A percentile compares a stretch with the other conserved stretches of the same genome.
Evolutionary conservation across 2,888 invertebrate species (phyloP).

Genomic region (Pristionchus arcanus): DNA sequence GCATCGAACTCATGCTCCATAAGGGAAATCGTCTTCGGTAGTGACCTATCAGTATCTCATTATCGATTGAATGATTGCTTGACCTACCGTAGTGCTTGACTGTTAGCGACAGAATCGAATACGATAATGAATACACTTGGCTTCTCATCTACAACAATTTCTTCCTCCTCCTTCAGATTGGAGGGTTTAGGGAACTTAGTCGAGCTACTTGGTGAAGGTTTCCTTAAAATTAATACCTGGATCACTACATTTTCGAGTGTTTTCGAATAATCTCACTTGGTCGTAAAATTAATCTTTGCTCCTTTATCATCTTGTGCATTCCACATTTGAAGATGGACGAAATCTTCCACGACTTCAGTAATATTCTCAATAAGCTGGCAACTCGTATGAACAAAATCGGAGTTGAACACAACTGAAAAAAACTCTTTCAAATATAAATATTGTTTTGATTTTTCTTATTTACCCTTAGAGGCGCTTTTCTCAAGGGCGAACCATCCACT

Average conservation of each 20-base stretch:
- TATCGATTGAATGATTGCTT: not conserved
- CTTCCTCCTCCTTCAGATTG: not conserved
- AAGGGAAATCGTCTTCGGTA: conserved; percentile 50
- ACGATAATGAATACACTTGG: conserved; percentile 54
- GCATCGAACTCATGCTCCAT: conserved; percentile 52
- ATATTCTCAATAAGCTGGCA: not conserved
- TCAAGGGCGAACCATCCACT: conserved; percentile 37
- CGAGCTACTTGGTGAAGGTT: not conserved
- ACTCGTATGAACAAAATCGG: conserved; percentile 51
- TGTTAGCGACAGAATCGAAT: conserved; percentile 51
- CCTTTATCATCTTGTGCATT: conserved; percentile 29
- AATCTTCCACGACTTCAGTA: conserved; percentile 11
- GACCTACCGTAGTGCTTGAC: conserved; percentile 46
- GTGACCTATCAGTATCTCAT: not conserved
- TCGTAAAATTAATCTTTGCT: not conserved
- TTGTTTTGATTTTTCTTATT: not conserved
- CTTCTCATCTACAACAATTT: not conserved
- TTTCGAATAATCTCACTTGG: not conserved
- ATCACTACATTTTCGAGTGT: not conserved
- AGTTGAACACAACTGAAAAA: conserved; percentile 29
- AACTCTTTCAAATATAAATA: not conserved
- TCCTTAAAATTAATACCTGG: not conserved
- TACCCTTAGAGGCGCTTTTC: not conserved
- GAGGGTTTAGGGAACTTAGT: not conserved
- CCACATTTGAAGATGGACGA: conserved; percentile 48